These are phyloP conservation scores for Acanthosoma haemorrhoidale DNA, from an alignment of 2,888 invertebrate species.

Conservation along the genomic window DNA sequence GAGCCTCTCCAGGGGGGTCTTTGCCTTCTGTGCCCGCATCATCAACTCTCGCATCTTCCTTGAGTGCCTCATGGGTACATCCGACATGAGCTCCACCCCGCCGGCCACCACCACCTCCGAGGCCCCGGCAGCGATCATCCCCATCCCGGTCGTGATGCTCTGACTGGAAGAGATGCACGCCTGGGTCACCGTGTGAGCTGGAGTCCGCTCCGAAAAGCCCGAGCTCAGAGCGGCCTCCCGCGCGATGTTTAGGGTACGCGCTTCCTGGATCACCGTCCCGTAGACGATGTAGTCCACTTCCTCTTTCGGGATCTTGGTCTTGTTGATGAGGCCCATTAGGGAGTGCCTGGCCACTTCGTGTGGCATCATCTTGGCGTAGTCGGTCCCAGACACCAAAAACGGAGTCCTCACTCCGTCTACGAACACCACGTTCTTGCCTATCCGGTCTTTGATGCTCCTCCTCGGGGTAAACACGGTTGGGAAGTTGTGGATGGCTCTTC, in stretches of 20 bases:
- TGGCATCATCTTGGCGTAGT: neutral
- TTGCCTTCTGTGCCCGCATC: slow-evolving; percentile 85
- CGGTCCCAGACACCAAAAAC: neutral
- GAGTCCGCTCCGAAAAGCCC: slow-evolving; percentile 85
- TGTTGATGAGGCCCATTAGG: slow-evolving; percentile 68
- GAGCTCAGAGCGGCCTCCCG: slow-evolving; percentile 86
- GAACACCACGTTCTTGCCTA: neutral
- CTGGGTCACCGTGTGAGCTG: slow-evolving; percentile 97
- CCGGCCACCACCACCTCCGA: slow-evolving; percentile 87
- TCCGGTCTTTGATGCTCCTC: neutral
- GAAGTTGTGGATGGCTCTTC: neutral
- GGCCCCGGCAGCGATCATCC: slow-evolving; percentile 84
- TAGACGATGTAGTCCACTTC: slow-evolving; percentile 89
- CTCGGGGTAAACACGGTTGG: neutral
- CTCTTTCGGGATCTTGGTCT: slow-evolving; percentile 73
- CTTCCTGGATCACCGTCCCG: slow-evolving; percentile 97
- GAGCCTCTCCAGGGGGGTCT: slow-evolving; percentile 72
- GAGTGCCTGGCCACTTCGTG: neutral
- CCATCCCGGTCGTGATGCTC: slow-evolving; percentile 68
- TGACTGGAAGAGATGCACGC: slow-evolving; percentile 97
- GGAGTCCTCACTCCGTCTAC: neutral
- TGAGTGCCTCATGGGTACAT: slow-evolving; percentile 94
- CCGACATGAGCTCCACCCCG: slow-evolving; percentile 98
- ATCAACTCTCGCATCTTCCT: slow-evolving; percentile 81
- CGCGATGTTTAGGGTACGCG: slow-evolving; percentile 93